Evolutionary conservation across 2,113 vertebrate species (phyloP), one percentile per base, ranked within the genome.

Genomic region (Oncorhynchus nerka): DNA sequence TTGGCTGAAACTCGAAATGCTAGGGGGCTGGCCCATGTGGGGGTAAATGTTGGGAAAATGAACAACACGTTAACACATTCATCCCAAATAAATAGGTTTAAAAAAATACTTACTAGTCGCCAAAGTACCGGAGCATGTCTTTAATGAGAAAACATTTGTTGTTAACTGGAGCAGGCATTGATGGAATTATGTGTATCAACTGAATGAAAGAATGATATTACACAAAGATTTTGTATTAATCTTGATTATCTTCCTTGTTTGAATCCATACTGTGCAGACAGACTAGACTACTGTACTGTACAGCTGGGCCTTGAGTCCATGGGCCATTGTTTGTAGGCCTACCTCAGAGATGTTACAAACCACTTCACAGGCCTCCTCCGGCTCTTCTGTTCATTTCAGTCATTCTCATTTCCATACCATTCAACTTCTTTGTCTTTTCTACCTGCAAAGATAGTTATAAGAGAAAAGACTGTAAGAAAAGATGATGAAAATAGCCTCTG

Each of bases 281-380:
- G 51, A 55, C 16, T 55, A 55, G 16, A 15, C 15, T 55, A 15
- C 39, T 45, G 39, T 45, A 45, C 39, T 45, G 39, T 45, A 45
- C 51, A 55, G 4, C 51, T 55, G 51, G 70, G 77, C 71, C 64
- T 79, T 75, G 77, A 78, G 73, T 78, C 67, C 73, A 79, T 39
- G 72, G 64, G 22, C 48, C 64, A 76, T 87, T 83, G 59, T 70
- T 34, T 85, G 88, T 82, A 45, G 39, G 39, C 39, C 39, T 45
- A 48, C 39, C 39, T 45, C 39, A 45, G 57, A 85, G 15, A n/a
- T 78, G 20, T 83, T 62, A 55, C 34, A 89, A 86, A 87, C 75
- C 77, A 87, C 82, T 85, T 79, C 81, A 45, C 39, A 81, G 92
- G 59, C 59, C 62, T 78, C 77, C 71, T 78, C 77, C 71, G 77